Conservation (phyloP, 2,113 vertebrate genomes). For the Leucoraja erinaceus region DNA sequence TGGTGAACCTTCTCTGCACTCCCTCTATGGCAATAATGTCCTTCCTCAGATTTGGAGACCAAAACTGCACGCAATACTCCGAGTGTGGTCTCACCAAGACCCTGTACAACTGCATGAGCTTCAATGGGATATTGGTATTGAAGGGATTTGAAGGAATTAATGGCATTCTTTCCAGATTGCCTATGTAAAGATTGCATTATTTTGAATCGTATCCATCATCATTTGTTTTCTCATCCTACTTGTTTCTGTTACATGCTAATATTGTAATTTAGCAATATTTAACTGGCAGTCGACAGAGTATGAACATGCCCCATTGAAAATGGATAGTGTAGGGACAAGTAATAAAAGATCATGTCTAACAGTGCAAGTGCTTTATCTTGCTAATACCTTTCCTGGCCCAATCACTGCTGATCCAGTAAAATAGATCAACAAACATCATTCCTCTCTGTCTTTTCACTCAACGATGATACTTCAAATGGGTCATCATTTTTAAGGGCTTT, state of each 20-base stretch:
- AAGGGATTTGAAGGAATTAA: neutral
- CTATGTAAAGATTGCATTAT: neutral
- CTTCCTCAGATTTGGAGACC: no score
- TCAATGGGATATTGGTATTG: neutral
- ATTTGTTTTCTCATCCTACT: neutral
- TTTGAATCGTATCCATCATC: neutral
- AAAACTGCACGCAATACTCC: no score
- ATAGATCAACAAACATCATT: neutral
- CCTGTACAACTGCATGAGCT: no score
- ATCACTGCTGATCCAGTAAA: neutral
- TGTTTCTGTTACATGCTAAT: neutral
- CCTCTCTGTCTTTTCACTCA: neutral
- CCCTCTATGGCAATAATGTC: no score
- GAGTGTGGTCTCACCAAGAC: no score
- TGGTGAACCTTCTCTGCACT: no score
- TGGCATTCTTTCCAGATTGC: neutral
- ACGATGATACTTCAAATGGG: neutral
- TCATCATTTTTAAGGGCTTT: neutral
- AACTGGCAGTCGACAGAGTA: neutral
- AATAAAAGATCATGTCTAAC: neutral
- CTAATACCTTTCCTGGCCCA: neutral
- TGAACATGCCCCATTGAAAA: neutral
- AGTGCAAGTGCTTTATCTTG: neutral
- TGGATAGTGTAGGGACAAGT: neutral
- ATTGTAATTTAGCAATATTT: neutral